A percentile compares a stretch with the other conserved stretches of the same genome.
Conservation (phyloP, 1,140 invertebrate species). For the Rhyzopertha dominica region DNA sequence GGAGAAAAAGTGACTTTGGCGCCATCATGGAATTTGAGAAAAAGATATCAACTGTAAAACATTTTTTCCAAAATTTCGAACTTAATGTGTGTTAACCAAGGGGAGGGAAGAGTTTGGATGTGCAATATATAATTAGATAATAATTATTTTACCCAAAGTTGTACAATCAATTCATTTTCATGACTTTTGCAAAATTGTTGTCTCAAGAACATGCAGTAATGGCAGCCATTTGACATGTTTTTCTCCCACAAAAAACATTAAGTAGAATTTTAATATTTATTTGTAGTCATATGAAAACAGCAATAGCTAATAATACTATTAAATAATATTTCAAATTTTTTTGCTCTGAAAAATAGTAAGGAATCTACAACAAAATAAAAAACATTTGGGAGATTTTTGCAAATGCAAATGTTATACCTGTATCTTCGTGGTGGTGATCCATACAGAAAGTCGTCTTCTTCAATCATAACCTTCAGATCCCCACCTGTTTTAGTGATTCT, state of each 20-base stretch:
- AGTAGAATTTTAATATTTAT: no score
- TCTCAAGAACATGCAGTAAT: no score
- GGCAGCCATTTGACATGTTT: background rate
- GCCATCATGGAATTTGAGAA: no score
- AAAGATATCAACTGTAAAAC: no score
- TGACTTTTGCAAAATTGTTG: no score
- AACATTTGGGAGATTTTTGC: background rate
- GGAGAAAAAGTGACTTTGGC: no score
- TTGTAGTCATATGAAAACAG: background rate
- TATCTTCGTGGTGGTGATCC: constrained; percentile 47
- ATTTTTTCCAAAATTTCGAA: no score
- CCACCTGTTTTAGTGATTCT: constrained; percentile 72
- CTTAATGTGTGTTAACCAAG: no score
- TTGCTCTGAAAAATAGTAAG: constrained; percentile 1
- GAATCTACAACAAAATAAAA: constrained; percentile 4
- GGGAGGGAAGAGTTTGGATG: no score
- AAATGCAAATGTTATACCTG: constrained; percentile 36
- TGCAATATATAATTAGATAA: no score
- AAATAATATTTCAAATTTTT: constrained; percentile 1
- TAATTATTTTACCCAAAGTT: no score
- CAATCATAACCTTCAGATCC: constrained; percentile 70
- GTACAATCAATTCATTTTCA: no score
- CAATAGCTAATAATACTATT: background rate
- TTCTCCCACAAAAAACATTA: background rate
- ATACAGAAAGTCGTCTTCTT: constrained; percentile 51